These are phyloP conservation scores for Kobus ellipsiprymnus DNA, from an alignment of 2,113 vertebrate species.

Conservation along the genomic window DNA sequence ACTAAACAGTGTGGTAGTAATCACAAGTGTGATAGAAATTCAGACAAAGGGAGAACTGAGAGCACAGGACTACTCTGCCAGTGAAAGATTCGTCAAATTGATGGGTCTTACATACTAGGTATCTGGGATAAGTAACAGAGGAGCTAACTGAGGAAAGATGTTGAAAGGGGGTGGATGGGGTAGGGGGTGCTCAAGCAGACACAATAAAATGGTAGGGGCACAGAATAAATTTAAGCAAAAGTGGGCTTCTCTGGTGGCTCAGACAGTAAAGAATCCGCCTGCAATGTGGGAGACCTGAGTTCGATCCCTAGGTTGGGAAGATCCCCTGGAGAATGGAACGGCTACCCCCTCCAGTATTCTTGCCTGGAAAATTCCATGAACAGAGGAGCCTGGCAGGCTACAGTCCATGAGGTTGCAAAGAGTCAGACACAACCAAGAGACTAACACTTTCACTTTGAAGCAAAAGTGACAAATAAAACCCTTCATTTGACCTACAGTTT, in stretches of 20 bases:
- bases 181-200: not conserved
- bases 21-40: not conserved
- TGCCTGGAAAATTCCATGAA: not conserved
- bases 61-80: not conserved
- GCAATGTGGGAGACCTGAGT: not conserved
- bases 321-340: not conserved
- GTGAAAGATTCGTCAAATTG: fast-evolving
- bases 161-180: fast-evolving
- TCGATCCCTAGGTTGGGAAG: not conserved
- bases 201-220: not conserved
- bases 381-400: not conserved
- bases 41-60: not conserved
- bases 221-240: not conserved
- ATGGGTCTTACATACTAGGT: not conserved
- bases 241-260: not conserved
- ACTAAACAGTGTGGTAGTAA: not conserved
- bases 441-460: not conserved
- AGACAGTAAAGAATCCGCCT: not conserved
- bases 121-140: not conserved
- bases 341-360: not conserved
- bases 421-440: not conserved
- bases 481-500: not conserved
- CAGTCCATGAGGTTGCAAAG: not conserved
- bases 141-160: not conserved
- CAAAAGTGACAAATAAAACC: not conserved